These are phyloP conservation scores for Struthio camelus DNA, from an alignment of 2,113 vertebrate genomes.

Conservation along the genomic window DNA sequence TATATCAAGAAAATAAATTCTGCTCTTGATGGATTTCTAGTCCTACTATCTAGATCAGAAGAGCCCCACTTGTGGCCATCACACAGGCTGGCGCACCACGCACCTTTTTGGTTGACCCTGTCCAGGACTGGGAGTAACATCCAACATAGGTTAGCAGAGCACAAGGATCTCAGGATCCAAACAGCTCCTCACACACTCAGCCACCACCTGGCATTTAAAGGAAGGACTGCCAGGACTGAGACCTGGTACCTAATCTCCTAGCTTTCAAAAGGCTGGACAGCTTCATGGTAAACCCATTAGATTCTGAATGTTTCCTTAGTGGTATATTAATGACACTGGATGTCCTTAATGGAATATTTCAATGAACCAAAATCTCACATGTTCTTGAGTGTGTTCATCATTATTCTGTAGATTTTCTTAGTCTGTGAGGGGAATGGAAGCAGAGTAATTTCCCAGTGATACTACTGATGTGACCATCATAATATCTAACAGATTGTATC, in stretches of 20 bases:
- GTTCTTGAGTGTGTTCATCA: background rate
- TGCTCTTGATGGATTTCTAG: background rate
- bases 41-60: background rate
- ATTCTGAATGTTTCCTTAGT: background rate
- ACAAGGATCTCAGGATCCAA: background rate
- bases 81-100: background rate
- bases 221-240: background rate
- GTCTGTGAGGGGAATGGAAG: accelerated
- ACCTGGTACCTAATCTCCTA: background rate
- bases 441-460: background rate
- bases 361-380: background rate
- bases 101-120: background rate
- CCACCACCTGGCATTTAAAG: background rate
- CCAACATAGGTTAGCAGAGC: background rate
- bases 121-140: background rate
- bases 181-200: background rate
- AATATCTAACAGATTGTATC: background rate
- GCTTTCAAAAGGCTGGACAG: background rate
- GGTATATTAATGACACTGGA: background rate
- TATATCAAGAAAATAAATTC: background rate
- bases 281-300: background rate
- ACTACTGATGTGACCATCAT: background rate
- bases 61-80: background rate
- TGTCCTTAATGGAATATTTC: background rate
- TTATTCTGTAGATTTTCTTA: background rate